Base-by-base conservation (phyloP, 2,888 invertebrate genomes). In the Diaprepes abbreviatus region DNA sequence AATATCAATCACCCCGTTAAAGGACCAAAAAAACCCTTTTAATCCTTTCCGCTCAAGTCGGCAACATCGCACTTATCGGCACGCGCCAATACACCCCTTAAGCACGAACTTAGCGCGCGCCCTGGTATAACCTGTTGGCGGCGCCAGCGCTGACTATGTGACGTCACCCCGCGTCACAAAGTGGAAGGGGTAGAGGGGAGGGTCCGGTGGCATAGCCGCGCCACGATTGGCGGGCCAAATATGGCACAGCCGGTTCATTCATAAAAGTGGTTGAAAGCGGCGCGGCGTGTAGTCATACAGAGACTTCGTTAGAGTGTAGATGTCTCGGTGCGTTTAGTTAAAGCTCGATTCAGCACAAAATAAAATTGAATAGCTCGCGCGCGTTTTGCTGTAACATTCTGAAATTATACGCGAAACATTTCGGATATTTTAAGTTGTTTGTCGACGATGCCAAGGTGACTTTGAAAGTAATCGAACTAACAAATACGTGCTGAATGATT, bases 181-280 rank as follows among this genome's bases (percentile, higher is more conserved):
- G 77, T 74, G 78, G 77, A 79, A 78, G 77, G 75, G 74, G 73
- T 67, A 79, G 81, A 77, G 76, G 76, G 74, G 74, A 71, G 74
- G 69, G 63, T 71, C 75, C 57, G 66, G 63, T 74, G 75, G 73
- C 64, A 77, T 72, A 77, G 73, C 77, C 75, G 77, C 80, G 80
- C 83, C 82, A 83, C 83, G 82, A 88, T 88, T 88, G 88, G 88
- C 84, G 84, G 82, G 81, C 91, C 91, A 91, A 92, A 92, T 91
- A 92, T 91, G 92, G 92, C 90, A 91, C 91, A 91, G 90, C 88
- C 84, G 86, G 87, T 91, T 90, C 92, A 92, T 92, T 92, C 91
- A 92, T 92, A 92, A 92, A 92, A 91, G 88, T 88, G 86, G 86
- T 72, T 73, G 74, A 72, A 72, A 73, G 74, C 70, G 67, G 24